Evolutionary conservation across 2,797 vertebrate genomes (phyloP).

Genomic region (Macrochelys suwanniensis): DNA sequence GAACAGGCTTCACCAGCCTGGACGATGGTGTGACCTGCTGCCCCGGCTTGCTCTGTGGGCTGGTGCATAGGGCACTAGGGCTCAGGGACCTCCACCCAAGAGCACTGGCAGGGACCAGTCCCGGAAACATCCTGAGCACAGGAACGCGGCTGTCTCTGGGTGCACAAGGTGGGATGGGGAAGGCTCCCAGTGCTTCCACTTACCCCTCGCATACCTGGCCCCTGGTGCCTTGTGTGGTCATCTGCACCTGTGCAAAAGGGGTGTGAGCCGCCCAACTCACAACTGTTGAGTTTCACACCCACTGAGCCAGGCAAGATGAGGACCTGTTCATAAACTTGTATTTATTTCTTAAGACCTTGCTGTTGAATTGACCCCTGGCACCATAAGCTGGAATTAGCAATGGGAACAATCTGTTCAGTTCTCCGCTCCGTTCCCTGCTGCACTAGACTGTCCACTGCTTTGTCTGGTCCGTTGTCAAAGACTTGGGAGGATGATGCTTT

Average conservation of each 20-base stretch:
- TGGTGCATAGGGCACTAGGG: not conserved
- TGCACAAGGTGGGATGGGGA: no score
- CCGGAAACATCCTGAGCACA: no score
- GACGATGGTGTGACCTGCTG: not conserved
- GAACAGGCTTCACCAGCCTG: not conserved
- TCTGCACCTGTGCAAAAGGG: no score
- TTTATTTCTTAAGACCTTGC: no score
- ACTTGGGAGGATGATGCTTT: not conserved
- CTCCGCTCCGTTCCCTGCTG: not conserved
- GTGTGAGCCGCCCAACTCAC: no score
- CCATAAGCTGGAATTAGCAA: not conserved
- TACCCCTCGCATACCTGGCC: no score
- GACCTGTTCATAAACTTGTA: no score
- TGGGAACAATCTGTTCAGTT: not conserved
- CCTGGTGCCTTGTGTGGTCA: no score
- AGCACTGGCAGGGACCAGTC: not conserved
- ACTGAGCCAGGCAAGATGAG: no score
- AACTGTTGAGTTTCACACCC: no score
- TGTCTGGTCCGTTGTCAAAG: not conserved
- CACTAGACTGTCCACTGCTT: not conserved
- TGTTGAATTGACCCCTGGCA: not conserved
- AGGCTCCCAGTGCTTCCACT: no score
- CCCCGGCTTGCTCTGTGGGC: not conserved
- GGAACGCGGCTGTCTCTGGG: no score
- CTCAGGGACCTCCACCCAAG: not conserved